phyloP scores from a whole-genome alignment of 2,888 invertebrate genomes.

The Eupithecia exiguata region DNA sequence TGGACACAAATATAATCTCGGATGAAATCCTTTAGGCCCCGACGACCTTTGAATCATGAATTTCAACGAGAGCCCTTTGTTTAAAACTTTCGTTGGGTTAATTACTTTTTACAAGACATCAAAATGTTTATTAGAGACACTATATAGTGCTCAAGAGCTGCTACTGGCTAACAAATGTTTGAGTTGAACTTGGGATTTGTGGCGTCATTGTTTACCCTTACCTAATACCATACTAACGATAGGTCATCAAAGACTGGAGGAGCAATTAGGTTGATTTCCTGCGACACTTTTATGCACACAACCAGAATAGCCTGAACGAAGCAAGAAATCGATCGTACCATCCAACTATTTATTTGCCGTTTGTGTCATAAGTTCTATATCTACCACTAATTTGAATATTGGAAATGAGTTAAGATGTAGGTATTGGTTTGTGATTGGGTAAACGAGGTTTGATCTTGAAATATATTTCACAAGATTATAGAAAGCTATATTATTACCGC shows the following conservation, averaged over 20 bases:
- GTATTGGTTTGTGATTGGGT: too few relatives aligned
- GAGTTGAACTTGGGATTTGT: neutral
- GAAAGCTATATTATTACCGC: too few relatives aligned
- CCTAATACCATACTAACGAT: neutral
- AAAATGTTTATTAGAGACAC: neutral
- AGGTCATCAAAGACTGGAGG: neutral
- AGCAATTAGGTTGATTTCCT: neutral
- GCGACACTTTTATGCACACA: neutral
- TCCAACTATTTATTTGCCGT: too few relatives aligned
- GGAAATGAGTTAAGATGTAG: too few relatives aligned
- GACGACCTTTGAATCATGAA: constrained; percentile 19
- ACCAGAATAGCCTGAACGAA: neutral
- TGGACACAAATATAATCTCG: constrained; percentile 27
- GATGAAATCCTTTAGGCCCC: constrained; percentile 27
- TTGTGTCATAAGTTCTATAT: too few relatives aligned
- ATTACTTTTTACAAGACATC: neutral
- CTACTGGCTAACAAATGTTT: neutral
- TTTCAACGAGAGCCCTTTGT: constrained; percentile 22
- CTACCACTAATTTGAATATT: too few relatives aligned
- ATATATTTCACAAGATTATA: too few relatives aligned
- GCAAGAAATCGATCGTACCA: neutral
- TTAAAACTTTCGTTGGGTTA: constrained; percentile 26
- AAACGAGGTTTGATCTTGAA: too few relatives aligned
- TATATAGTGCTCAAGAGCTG: neutral
- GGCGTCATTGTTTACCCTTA: neutral